These are phyloP conservation scores for Spisula solida DNA, from an alignment of 2,888 invertebrate genomes.

Conservation along the genomic window DNA sequence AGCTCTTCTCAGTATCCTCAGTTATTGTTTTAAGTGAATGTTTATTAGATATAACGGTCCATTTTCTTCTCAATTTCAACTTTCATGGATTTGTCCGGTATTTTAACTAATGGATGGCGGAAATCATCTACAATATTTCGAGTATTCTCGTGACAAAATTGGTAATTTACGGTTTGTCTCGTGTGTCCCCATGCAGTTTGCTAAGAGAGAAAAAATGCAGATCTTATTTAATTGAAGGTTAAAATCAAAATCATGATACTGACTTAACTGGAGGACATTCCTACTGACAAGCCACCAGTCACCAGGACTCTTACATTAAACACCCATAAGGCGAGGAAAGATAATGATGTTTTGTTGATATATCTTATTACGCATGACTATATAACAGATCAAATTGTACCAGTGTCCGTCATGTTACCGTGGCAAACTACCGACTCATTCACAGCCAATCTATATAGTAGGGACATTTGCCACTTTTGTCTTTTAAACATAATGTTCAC, in stretches of 20 bases:
- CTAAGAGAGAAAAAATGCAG: background rate
- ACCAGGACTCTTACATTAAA: background rate
- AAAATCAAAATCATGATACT: background rate
- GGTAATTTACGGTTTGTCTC: background rate
- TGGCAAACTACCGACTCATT: background rate
- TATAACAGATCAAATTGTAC: background rate
- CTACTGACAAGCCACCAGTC: background rate
- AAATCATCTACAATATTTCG: background rate
- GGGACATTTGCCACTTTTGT: too few species aligned
- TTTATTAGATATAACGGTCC: constrained; percentile 9
- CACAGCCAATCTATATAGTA: too few species aligned
- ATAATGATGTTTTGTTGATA: background rate
- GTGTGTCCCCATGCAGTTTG: background rate
- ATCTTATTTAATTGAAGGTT: constrained; percentile 13
- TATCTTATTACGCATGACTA: background rate
- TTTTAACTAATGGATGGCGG: background rate
- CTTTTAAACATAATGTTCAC: too few species aligned
- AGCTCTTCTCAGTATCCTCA: background rate
- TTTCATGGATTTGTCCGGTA: background rate
- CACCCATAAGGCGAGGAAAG: background rate
- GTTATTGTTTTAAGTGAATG: constrained; percentile 16
- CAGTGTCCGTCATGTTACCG: background rate
- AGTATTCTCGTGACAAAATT: background rate
- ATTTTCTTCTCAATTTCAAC: constrained; percentile 15
- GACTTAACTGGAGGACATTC: constrained; percentile 14